Evolutionary conservation across 2,888 invertebrate species (phyloP).

Genomic region (Formica aserva): DNA sequence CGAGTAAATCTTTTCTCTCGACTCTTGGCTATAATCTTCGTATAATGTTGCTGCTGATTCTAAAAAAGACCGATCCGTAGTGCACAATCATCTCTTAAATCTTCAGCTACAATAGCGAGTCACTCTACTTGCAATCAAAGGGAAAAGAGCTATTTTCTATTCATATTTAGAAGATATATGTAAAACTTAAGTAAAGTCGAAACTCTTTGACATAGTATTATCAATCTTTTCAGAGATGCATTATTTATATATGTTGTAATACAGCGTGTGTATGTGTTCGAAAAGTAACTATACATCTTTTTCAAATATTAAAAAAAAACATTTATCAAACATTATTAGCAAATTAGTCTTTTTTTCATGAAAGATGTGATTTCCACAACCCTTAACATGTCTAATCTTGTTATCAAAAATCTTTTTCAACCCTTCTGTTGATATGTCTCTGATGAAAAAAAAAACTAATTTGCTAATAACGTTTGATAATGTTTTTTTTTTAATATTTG

Average conservation of each 20-base stretch:
- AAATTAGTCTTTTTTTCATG: too few species aligned
- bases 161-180: not conserved
- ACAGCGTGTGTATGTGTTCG: too few species aligned
- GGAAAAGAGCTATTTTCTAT: conserved; percentile 7
- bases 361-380: too few species aligned
- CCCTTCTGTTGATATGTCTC: too few species aligned
- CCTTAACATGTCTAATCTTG: too few species aligned
- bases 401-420: too few species aligned
- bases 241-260: not conserved
- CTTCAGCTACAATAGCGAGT: not conserved
- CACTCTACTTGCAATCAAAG: not conserved
- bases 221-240: conserved; percentile 14
- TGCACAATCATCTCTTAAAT: conserved; percentile 8
- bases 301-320: too few species aligned
- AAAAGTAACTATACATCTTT: too few species aligned
- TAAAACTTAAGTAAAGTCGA: not conserved
- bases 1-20: conserved; percentile 29
- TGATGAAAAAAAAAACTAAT: too few species aligned
- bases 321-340: too few species aligned
- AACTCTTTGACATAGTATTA: conserved; percentile 9
- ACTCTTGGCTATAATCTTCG: not conserved
- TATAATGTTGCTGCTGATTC: not conserved
- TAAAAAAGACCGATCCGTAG: not conserved
- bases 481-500: too few species aligned
- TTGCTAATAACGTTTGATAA: too few species aligned